These are phyloP conservation scores for Mus pahari DNA, from an alignment of 2,113 vertebrate genomes.

Conservation along the genomic window DNA sequence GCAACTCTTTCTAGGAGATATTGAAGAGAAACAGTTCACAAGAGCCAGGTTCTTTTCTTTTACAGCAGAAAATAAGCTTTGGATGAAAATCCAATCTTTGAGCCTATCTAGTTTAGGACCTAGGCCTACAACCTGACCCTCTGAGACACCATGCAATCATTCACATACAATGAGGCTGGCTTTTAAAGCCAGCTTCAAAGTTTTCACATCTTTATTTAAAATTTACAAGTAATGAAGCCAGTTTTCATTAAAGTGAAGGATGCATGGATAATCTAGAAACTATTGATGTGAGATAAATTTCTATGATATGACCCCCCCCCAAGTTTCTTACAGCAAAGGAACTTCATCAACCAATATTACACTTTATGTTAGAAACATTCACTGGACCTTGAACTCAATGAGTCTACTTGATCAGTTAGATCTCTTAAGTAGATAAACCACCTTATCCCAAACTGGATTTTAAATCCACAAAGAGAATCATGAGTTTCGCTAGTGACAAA, in stretches of 20 bases:
- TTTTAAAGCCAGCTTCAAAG: neutral
- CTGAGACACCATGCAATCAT: neutral
- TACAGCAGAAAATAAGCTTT: neutral
- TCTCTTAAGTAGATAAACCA: neutral
- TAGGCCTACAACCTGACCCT: neutral
- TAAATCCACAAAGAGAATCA: conserved; percentile 8
- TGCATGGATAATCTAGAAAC: neutral
- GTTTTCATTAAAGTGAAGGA: conserved; percentile 19
- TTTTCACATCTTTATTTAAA: neutral
- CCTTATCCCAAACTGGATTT: conserved; percentile 1
- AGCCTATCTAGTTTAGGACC: neutral
- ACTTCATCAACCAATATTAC: neutral
- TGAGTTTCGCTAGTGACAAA: conserved; percentile 1
- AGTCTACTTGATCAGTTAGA: neutral
- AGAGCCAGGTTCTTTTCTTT: neutral
- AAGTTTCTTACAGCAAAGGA: conserved; percentile 36
- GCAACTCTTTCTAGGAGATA: conserved; percentile 1
- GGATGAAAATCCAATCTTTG: conserved; percentile 13
- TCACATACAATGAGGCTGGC: neutral
- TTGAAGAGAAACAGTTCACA: conserved; percentile 1
- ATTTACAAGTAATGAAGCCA: neutral
- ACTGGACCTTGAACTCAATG: neutral
- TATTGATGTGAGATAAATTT: neutral
- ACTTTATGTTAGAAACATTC: conserved; percentile 7
- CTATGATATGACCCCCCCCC: neutral